Evolutionary conservation across 1,140 invertebrate species (phyloP).

Genomic region (Brevipalpus yothersi): DNA sequence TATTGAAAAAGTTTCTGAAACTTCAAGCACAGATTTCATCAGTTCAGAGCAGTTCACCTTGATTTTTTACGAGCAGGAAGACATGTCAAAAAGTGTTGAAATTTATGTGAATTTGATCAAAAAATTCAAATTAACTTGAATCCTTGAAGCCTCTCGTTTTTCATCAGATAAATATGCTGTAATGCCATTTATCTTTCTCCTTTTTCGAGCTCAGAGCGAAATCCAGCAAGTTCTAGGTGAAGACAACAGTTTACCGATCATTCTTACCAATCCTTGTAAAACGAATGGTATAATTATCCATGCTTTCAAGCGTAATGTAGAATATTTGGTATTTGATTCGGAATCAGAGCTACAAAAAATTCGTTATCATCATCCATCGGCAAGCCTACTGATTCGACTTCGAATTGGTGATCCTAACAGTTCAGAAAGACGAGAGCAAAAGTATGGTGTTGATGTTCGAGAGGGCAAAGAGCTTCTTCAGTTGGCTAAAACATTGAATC

Average conservation of each 20-base stretch:
- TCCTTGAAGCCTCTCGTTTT: not conserved
- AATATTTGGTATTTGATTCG: not conserved
- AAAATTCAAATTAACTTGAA: not conserved
- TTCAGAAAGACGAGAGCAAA: conserved; percentile 44
- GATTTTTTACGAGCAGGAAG: not conserved
- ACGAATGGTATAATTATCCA: not conserved
- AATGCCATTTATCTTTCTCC: too few species aligned
- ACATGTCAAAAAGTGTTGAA: not conserved
- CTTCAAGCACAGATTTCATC: too few species aligned
- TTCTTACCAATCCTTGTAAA: not conserved
- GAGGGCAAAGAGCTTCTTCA: conserved; percentile 54
- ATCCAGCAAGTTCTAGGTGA: not conserved
- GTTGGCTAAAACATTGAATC: conserved; percentile 37
- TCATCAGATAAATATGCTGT: not conserved
- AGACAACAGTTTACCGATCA: not conserved
- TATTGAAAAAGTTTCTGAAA: too few species aligned
- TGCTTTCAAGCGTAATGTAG: not conserved
- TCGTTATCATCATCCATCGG: not conserved
- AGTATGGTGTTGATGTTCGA: conserved; percentile 71
- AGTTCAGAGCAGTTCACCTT: too few species aligned
- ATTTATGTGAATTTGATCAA: not conserved
- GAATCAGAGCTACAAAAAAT: not conserved
- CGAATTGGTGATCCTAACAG: conserved; percentile 58
- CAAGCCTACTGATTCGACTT: not conserved
- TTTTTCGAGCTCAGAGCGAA: not conserved